Percentiles rank a stretch among this genome's conserved stretches.
phyloP scores from a whole-genome alignment of 1,140 invertebrate species.

The Dreissena polymorpha region DNA sequence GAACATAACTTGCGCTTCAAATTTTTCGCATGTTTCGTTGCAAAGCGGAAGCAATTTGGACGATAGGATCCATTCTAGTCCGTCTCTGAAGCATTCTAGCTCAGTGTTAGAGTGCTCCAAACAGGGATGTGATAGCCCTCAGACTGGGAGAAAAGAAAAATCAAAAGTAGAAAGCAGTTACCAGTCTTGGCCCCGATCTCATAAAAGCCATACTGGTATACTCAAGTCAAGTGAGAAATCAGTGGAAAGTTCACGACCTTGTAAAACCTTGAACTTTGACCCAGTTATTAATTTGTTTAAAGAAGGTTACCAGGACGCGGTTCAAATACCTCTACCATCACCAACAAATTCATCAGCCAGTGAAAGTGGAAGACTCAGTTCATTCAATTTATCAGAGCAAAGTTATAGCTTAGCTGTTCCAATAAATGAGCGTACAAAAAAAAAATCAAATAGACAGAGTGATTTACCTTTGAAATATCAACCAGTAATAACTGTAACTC shows the following conservation, averaged over 20 bases:
- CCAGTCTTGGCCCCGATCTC: conserved; percentile 72
- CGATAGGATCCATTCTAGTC: conserved; percentile 15
- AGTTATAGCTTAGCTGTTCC: conserved; percentile 63
- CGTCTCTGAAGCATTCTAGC: conserved; percentile 41
- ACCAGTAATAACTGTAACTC: conserved; percentile 68
- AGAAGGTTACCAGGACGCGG: conserved; percentile 57
- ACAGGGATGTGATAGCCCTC: conserved; percentile 32
- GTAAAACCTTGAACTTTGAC: conserved; percentile 73
- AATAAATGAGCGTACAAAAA: conserved; percentile 37
- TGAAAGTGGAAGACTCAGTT: conserved; percentile 54
- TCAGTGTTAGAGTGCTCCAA: conserved; percentile 53
- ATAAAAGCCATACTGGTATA: conserved; percentile 63
- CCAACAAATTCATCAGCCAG: conserved; percentile 61
- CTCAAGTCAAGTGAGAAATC: conserved; percentile 69
- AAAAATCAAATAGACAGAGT: conserved; percentile 12
- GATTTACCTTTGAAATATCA: conserved; percentile 67
- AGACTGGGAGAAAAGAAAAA: conserved; percentile 2
- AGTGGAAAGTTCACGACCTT: conserved; percentile 57
- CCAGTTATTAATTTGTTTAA: conserved; percentile 72
- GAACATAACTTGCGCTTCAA: conserved; percentile 39
- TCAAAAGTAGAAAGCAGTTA: conserved; percentile 41
- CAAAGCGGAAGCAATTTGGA: conserved; percentile 33
- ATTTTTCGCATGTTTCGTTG: conserved; percentile 36
- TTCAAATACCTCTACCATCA: conserved; percentile 65
- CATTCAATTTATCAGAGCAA: conserved; percentile 41